A percentile compares a stretch with the other conserved stretches of the same genome.
These are phyloP conservation scores for Grammomys dolichurus DNA, from an alignment of 2,113 vertebrate species.

Conservation along the genomic window DNA sequence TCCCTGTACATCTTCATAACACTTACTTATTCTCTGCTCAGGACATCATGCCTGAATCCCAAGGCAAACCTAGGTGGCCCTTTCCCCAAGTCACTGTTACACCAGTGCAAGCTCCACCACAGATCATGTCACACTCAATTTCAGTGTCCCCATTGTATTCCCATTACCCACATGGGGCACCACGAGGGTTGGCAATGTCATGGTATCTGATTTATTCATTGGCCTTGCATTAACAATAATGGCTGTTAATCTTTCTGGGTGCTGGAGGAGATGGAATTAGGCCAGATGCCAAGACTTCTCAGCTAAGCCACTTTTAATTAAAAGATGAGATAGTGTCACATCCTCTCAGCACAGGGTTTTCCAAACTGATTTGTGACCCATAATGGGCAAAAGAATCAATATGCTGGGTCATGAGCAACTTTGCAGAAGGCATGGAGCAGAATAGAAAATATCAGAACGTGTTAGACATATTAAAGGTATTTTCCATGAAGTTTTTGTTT, in stretches of 20 bases:
- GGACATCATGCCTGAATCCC: background rate
- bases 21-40: background rate
- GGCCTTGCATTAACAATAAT: slow-evolving; percentile 16
- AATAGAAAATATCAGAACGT: background rate
- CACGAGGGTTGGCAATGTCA: background rate
- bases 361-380: slow-evolving; percentile 35
- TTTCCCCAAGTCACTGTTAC: background rate
- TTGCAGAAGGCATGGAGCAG: background rate
- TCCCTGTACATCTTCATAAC: background rate
- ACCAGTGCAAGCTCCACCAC: fast-evolving
- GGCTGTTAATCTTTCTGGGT: slow-evolving; percentile 24
- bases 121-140: background rate
- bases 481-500: slow-evolving; percentile 25
- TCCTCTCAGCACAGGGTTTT: background rate
- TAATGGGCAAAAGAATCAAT: background rate
- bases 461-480: background rate
- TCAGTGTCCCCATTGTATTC: background rate
- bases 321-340: slow-evolving; percentile 15
- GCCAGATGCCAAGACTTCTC: slow-evolving; percentile 37
- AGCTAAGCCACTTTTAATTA: slow-evolving; percentile 40
- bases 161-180: background rate
- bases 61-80: background rate
- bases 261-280: background rate
- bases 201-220: background rate
- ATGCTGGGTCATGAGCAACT: background rate